A percentile compares a stretch with the other conserved stretches of the same genome.
phyloP scores from a whole-genome alignment of 2,113 vertebrate genomes.

The Corythaeola cristata region DNA sequence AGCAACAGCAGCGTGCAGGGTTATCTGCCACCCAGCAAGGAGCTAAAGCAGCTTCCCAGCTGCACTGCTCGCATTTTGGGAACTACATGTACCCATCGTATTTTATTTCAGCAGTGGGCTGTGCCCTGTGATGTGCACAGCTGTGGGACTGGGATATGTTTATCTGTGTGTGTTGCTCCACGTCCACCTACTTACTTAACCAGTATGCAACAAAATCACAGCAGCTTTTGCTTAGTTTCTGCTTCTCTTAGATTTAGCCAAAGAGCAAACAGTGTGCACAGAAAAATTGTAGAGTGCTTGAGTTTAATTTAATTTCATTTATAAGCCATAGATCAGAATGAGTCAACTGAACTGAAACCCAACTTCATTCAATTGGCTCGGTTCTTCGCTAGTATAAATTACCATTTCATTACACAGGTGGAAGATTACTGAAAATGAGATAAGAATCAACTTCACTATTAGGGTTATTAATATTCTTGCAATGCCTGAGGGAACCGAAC shows the following conservation, averaged over 20 bases:
- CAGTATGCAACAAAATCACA: background rate
- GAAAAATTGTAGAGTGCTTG: background rate
- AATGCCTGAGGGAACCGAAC: background rate
- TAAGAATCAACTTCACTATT: background rate
- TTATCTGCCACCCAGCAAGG: background rate
- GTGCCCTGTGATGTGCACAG: background rate
- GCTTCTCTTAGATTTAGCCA: background rate
- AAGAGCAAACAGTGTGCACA: background rate
- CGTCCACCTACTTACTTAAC: background rate
- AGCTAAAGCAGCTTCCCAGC: background rate
- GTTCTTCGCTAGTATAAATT: background rate
- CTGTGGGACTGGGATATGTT: background rate
- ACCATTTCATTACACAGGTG: constrained; percentile 40
- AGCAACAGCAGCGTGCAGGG: background rate
- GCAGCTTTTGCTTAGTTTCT: background rate
- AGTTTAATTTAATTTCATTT: background rate
- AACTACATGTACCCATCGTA: background rate
- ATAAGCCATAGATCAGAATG: background rate
- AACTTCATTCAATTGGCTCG: background rate
- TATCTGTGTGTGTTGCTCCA: background rate
- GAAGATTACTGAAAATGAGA: constrained; percentile 13
- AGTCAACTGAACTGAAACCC: background rate
- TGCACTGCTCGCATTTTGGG: background rate
- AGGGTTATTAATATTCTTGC: background rate
- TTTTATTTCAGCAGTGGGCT: background rate